Evolutionary conservation across 2,888 invertebrate genomes (phyloP).

Genomic region (Nemotelus nigrinus): DNA sequence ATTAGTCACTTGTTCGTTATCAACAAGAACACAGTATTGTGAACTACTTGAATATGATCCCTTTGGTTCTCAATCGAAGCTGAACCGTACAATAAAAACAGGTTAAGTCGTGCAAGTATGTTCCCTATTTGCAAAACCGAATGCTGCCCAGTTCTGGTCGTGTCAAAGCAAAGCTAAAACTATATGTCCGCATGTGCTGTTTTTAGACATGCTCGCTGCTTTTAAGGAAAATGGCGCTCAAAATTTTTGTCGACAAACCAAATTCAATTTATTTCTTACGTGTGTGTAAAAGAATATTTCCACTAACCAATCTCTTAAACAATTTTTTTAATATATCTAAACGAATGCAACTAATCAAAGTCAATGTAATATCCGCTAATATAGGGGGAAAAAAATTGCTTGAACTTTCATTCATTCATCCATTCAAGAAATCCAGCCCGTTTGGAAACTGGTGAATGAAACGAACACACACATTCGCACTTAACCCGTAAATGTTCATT

Average conservation of each 20-base stretch:
- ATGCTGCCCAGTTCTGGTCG: slow-evolving; percentile 10
- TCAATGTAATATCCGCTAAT: too few species aligned
- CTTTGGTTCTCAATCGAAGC: too few species aligned
- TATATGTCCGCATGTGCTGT: slow-evolving; percentile 37
- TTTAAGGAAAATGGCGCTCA: slow-evolving; percentile 30
- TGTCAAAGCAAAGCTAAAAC: slow-evolving; percentile 8
- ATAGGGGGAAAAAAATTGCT: not conserved
- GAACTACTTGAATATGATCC: too few species aligned
- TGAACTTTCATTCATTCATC: slow-evolving; percentile 29
- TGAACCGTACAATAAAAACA: not conserved
- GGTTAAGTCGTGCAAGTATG: not conserved
- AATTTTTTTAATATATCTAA: too few species aligned
- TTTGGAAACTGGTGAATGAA: slow-evolving; percentile 32
- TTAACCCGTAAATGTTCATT: not conserved
- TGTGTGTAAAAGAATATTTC: too few species aligned
- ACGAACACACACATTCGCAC: slow-evolving; percentile 17
- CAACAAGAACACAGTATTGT: too few species aligned
- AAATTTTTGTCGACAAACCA: not conserved
- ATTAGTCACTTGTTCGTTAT: too few species aligned
- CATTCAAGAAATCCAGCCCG: slow-evolving; percentile 28
- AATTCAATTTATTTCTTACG: not conserved
- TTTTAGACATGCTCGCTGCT: slow-evolving; percentile 42
- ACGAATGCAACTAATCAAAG: not conserved
- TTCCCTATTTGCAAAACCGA: not conserved
- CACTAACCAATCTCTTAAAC: too few species aligned